Base-by-base conservation (phyloP, 23 tunicate genomes). In the Ascidia mentula region DNA sequence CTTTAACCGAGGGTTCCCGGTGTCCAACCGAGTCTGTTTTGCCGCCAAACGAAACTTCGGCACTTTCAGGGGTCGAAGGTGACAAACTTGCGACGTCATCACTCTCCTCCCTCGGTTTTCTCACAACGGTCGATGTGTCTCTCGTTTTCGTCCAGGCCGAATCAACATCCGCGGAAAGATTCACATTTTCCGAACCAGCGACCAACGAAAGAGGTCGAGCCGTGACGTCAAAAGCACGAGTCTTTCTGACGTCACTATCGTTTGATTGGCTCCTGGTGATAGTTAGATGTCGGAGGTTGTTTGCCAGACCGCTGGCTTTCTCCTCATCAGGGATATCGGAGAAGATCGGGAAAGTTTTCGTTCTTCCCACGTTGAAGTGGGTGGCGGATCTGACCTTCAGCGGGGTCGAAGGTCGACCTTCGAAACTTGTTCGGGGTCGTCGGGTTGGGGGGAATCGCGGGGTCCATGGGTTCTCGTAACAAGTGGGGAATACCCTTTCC, bases 331-430 rank as follows among this genome's bases (percentile, higher is more conserved):
- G 65, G 24, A 53, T 53, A 53, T 53, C 65, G 2, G 65, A 53
- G 65, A 53, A 53, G 24, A 53, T 53, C 65, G 65, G 65, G 13
- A 53, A 53, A 28, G 65, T 9, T 53, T 53, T 53, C 28, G 65
- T 53, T 53, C 24, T 53, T 9, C 24, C 65, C 12, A 53, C 65
- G 1, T 28, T 28, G 13, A 53, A 53, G 2, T 26, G 28, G 12
- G 28, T 28, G 53, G 20, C 30, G 32, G 65, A 28, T 22, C 77
- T 71, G 40, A 79, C 75, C 38, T 73, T 69, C 5, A 60, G 65
- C 74, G 90, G 90, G 61, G 90, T 86, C 80, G n/a, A 36, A 46
- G 84, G 77, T 53, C 90, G 90, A 53, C 73, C 24, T 26, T 53
- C 24, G 28, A 53, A 53, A 28, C 32, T 30, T 45, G 20, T 12